Conservation (phyloP, 2,113 vertebrate species). For the Triplophysa rosa region DNA sequence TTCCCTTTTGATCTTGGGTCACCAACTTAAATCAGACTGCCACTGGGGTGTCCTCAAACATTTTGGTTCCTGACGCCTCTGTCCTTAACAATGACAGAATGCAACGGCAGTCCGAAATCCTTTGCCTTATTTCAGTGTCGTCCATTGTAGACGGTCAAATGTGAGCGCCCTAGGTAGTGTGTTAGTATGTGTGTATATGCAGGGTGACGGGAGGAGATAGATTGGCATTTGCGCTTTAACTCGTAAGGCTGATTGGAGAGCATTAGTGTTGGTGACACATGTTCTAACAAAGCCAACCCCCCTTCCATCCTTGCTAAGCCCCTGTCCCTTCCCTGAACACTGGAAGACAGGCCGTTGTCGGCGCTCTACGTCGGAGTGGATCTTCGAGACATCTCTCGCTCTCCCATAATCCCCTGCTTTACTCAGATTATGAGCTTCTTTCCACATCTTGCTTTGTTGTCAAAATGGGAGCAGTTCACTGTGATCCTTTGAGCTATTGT, state of each 20-base stretch:
- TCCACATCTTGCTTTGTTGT: slow-evolving; percentile 38
- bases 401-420: slow-evolving; percentile 73
- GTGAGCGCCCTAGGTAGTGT: background rate
- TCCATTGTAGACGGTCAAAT: background rate
- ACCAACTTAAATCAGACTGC: too few species aligned
- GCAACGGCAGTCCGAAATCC: too few species aligned
- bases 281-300: slow-evolving; percentile 38
- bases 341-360: slow-evolving; percentile 25
- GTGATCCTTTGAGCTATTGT: slow-evolving; percentile 16
- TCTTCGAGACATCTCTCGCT: slow-evolving; percentile 42
- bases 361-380: slow-evolving; percentile 41
- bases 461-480: slow-evolving; percentile 33
- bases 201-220: slow-evolving; percentile 8
- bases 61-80: too few species aligned
- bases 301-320: slow-evolving; percentile 7
- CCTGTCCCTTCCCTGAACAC: slow-evolving; percentile 30
- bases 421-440: slow-evolving; percentile 68
- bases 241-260: slow-evolving; percentile 27
- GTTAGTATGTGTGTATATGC: background rate
- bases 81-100: too few species aligned
- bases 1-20: too few species aligned
- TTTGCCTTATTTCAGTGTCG: background rate
- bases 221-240: slow-evolving; percentile 12
- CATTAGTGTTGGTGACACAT: slow-evolving; percentile 46
- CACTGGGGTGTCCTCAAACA: too few species aligned